Percentiles rank a stretch among this genome's conserved stretches.
These are phyloP conservation scores for Oedothorax gibbosus DNA, from an alignment of 1,140 invertebrate genomes.

Conservation along the genomic window DNA sequence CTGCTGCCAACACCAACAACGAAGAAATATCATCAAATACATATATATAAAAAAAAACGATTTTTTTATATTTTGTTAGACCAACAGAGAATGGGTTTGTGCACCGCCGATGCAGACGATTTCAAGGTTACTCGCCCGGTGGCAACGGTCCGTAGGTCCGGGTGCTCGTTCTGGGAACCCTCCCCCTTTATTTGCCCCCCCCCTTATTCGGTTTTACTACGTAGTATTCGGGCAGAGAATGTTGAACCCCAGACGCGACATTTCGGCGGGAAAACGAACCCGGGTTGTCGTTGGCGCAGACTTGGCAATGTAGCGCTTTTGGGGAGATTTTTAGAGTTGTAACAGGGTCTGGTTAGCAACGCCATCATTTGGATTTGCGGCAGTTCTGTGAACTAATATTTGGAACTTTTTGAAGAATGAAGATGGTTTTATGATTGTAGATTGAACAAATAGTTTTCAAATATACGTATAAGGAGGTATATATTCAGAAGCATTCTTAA, in stretches of 20 bases:
- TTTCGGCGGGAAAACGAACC: conserved; percentile 34
- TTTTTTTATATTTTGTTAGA: no score
- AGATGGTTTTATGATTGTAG: no score
- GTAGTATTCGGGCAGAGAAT: conserved; percentile 38
- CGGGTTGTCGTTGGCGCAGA: neutral
- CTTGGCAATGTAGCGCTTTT: conserved; percentile 8
- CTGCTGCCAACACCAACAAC: neutral
- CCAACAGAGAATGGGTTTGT: no score
- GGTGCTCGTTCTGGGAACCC: conserved; percentile 23
- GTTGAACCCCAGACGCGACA: conserved; percentile 43
- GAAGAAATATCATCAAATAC: neutral
- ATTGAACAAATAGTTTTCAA: no score
- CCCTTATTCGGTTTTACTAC: conserved; percentile 38
- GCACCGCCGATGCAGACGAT: neutral
- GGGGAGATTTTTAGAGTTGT: neutral
- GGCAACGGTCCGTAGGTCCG: conserved; percentile 46
- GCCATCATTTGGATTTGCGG: no score
- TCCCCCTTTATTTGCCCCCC: conserved; percentile 1
- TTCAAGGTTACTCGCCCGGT: conserved; percentile 42
- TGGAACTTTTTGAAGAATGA: no score
- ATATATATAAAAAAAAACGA: no score
- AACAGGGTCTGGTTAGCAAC: neutral
- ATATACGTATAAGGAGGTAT: no score
- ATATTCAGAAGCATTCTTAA: no score
- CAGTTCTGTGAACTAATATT: no score